Base-by-base conservation (phyloP, 2,888 invertebrate genomes). In the Leptura quadrifasciata region DNA sequence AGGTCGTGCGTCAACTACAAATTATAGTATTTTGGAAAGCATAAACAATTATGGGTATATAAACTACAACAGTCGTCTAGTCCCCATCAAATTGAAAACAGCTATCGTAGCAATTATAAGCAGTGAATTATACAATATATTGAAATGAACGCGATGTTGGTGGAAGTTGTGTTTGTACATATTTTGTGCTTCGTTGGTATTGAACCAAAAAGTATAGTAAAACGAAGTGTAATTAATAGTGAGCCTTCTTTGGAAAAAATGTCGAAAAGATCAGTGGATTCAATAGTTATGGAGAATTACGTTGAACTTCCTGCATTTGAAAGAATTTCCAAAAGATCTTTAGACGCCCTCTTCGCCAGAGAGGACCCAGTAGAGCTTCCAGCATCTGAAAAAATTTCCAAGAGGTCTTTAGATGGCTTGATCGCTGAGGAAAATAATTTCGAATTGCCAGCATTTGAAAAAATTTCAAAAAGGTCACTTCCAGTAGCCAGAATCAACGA, bases 1-100 rank as follows among this genome's bases (percentile, higher is more conserved):
- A 10, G 21, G 39, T 35, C 58, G 52, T 71, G 71, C 71, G 71
- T 71, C 71, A 71, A 27, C 52, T 61, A 18, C 47, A 71, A 71
- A 61, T 71, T 61, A 61, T 71, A 71, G 61, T 71, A 71, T 52
- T 71, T 52, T 39, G 47, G 52, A 6, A 71, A 61, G 10, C 47
- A 47, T 61, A 69, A 69, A 69, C 69, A 69, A 35, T n/a, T 57
- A 31, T 57, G 57, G 52, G 57, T 57, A 57, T 57, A 57, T 20
- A 57, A 57, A 15, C 57, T 20, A 21, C 10, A 21, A 12, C 57
- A 57, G 2, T 2, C 0, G 6, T 1, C 12, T 31, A 31, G 6
- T 57, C 10, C 2, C 10, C 18, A 20, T 21, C 20, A 20, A 60
- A n/a, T 52, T 21, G 65, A 65, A 21, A 47, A 8, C 12, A 65